These are phyloP conservation scores for Pantherophis vulpinus DNA, from an alignment of 2,797 vertebrate species.

Conservation along the genomic window DNA sequence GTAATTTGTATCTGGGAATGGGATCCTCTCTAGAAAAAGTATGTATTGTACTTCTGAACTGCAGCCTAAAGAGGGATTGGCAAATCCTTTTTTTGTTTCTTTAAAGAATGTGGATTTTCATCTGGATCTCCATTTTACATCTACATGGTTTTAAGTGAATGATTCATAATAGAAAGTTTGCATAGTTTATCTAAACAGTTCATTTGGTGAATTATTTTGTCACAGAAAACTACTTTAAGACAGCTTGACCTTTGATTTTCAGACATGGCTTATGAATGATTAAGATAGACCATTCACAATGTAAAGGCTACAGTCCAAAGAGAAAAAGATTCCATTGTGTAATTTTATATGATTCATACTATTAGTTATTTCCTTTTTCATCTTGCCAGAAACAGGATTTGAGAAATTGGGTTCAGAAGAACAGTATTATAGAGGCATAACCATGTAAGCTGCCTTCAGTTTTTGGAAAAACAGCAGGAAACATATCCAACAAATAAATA, in stretches of 20 bases:
- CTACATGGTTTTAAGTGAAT: background rate
- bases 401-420: background rate
- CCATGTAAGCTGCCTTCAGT: background rate
- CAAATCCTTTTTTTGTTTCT: background rate
- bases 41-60: background rate
- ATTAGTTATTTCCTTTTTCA: background rate
- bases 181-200: background rate
- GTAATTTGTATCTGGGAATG: background rate
- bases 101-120: background rate
- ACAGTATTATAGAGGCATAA: background rate
- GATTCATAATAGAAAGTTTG: background rate
- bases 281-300: background rate
- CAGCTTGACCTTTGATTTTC: background rate
- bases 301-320: background rate
- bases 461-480: background rate
- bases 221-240: background rate
- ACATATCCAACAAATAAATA: background rate
- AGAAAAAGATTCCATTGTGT: background rate
- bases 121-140: background rate
- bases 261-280: background rate
- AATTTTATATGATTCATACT: background rate
- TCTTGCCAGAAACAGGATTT: background rate
- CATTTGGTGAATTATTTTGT: background rate
- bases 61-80: background rate
- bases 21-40: background rate